Evolutionary conservation across 2,113 vertebrate species (phyloP).

Genomic region (Sialia sialis): DNA sequence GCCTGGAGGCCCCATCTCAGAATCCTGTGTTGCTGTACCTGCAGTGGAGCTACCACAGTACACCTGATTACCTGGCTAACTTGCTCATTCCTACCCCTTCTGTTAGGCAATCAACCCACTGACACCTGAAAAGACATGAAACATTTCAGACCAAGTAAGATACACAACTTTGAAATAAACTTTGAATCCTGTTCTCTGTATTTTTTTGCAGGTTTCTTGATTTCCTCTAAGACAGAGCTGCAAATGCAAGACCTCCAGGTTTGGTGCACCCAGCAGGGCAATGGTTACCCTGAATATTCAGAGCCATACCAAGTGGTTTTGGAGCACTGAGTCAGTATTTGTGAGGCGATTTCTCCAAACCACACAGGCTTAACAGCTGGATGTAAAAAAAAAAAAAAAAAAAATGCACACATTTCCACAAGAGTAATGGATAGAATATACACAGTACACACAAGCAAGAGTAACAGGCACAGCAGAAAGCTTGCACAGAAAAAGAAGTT

Average conservation of each 20-base stretch:
- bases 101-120: constrained; percentile 57
- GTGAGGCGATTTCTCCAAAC: not conserved
- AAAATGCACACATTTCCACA: not conserved
- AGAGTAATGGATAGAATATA: not conserved
- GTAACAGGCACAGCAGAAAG: not conserved
- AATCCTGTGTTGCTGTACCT: constrained; percentile 20
- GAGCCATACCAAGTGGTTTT: not conserved
- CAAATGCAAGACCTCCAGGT: not conserved
- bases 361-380: not conserved
- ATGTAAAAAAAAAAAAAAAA: not conserved
- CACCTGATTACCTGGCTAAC: constrained; percentile 57
- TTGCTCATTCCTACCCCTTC: constrained; percentile 62
- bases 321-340: not conserved
- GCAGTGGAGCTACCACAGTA: not conserved
- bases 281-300: not conserved
- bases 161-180: not conserved
- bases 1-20: not conserved
- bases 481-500: not conserved
- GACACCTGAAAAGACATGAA: constrained; percentile 57
- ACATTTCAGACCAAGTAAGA: constrained; percentile 17
- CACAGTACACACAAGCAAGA: not conserved
- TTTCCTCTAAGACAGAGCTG: not conserved
- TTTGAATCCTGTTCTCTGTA: not conserved
- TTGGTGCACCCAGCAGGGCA: not conserved
- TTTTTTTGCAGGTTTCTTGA: not conserved